Percentiles rank a stretch among this genome's conserved stretches.
These are phyloP conservation scores for Ctena decussata DNA, from an alignment of 2,888 invertebrate genomes.

Conservation along the genomic window DNA sequence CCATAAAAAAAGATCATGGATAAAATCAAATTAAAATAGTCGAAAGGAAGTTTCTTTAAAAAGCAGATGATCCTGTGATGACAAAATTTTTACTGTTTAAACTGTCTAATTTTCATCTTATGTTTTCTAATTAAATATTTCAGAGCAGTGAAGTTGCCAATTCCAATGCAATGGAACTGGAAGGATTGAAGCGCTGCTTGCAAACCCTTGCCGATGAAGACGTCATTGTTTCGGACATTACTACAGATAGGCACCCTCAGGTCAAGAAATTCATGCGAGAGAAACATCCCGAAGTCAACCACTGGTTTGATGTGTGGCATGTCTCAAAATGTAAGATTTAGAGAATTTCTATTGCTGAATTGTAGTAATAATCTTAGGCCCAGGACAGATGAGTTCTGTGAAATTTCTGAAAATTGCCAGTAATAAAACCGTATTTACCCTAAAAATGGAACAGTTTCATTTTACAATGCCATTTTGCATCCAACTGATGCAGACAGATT, in stretches of 20 bases:
- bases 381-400: background rate
- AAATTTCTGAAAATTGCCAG: background rate
- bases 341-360: background rate
- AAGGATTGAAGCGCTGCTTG: constrained; percentile 40
- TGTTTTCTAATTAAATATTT: background rate
- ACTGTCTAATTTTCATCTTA: no score
- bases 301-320: constrained; percentile 57
- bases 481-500: background rate
- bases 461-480: background rate
- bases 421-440: background rate
- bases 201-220: background rate
- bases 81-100: no score
- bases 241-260: constrained; percentile 48
- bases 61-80: no score
- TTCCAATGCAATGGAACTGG: constrained; percentile 47
- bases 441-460: background rate
- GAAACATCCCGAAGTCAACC: constrained; percentile 16
- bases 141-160: constrained; percentile 49
- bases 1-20: no score
- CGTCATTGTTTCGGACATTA: constrained; percentile 20
- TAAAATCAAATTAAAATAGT: no score
- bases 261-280: background rate
- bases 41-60: no score
- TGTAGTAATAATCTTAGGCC: background rate
- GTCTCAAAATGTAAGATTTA: constrained; percentile 49